Base-by-base conservation (phyloP, 2,113 vertebrate species). In the Bufo gargarizans region DNA sequence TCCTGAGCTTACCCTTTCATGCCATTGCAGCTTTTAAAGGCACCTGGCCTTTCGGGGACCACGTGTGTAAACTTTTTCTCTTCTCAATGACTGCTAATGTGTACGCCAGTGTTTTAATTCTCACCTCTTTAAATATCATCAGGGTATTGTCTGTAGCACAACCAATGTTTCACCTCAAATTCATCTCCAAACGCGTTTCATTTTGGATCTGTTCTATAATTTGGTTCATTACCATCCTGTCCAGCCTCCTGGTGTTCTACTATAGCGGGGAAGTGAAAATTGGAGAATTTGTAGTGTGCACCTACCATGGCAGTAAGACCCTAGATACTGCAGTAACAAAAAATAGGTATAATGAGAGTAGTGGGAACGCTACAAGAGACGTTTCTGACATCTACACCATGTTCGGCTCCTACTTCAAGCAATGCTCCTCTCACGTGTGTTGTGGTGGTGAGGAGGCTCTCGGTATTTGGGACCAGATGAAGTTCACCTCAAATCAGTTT, bases 121-220 rank as follows among this genome's bases (percentile, higher is more conserved):
- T 88, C 20, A 82, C 49, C 11, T 20, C 86, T 13, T 49, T 88
- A 58, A 88, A 88, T 53, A 61, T 88, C 5, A 47, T 58, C 22
- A 80, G 86, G 9, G 79, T 72, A 4, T 56, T 88, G 43, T 67
- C 79, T 13, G 69, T 88, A 47, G 79, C 86, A 19, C 55, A 88
- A 33, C 86, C 86, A 6, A 49, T 82, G 2, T 88, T 72, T n/a
- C 85, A 86, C n/a, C 74, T n/a, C 2, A 78, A 65, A 16, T 77
- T 86, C 12, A 63, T 86, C 6, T 17, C 86, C 19, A 69, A 16
- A 50, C 33, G 69, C 1, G 56, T 76, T 20, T 50, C 53, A 49
- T 20, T 58, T 10, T 63, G 56, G 55, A 74, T 58, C 14, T 88
- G 86, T 53, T 20, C 45, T 6, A 2, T 43, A 7, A 76, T 88